Evolutionary conservation across 2,888 invertebrate genomes (phyloP).

Genomic region (Scaptomyza cyrtandrae): DNA sequence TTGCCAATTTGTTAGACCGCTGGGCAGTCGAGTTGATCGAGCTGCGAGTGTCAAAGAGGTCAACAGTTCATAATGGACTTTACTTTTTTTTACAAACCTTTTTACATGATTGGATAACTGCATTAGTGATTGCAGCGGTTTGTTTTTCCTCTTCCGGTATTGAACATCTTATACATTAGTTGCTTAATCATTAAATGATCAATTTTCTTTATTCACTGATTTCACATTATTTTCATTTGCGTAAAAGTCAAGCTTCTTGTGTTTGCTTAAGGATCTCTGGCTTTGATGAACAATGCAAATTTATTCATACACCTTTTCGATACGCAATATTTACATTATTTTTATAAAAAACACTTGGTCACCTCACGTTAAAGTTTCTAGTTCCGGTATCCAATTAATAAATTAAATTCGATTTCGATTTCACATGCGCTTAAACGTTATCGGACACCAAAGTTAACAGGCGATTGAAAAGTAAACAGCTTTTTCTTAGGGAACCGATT

Average conservation of each 20-base stretch:
- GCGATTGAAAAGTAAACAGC: too few relatives aligned
- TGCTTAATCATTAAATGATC: conserved; percentile 18
- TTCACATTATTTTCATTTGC: conserved; percentile 1
- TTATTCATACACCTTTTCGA: not conserved
- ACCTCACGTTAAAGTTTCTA: too few relatives aligned
- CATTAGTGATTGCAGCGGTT: not conserved
- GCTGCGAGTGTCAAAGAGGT: conserved; percentile 38
- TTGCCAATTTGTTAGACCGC: conserved; percentile 39
- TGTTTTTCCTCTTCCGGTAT: conserved; percentile 21
- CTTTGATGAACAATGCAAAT: not conserved
- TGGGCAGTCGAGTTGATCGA: conserved; percentile 2
- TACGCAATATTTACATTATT: too few relatives aligned
- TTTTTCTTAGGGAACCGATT: too few relatives aligned
- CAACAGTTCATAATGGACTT: conserved; percentile 12
- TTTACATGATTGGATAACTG: conserved; percentile 7
- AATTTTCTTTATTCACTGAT: conserved; percentile 13
- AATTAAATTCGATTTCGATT: too few relatives aligned
- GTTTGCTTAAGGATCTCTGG: not conserved
- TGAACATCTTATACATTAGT: conserved; percentile 19
- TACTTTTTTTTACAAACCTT: conserved; percentile 10
- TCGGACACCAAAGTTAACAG: too few relatives aligned
- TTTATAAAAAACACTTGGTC: too few relatives aligned
- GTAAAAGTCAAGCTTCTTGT: not conserved
- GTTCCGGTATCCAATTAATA: too few relatives aligned
- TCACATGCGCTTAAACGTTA: too few relatives aligned